Base-by-base conservation (phyloP, 2,888 invertebrate species). In the Ophraella communa region DNA sequence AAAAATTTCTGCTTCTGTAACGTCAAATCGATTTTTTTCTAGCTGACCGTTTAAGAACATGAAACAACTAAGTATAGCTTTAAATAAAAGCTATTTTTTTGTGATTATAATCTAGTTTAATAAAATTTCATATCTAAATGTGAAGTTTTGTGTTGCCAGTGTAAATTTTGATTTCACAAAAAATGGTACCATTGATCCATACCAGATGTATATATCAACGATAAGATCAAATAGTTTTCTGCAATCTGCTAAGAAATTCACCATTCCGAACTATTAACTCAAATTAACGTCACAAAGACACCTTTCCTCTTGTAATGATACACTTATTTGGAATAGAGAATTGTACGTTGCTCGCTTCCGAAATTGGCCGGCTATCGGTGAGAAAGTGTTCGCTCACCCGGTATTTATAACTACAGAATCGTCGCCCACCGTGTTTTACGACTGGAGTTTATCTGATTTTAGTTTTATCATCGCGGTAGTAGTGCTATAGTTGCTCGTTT, bases 391-490 rank as follows among this genome's bases (percentile, higher is more conserved):
- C 68, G 59, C 70, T n/a, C n/a, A 54, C 69, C 65, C 65, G 62
- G 65, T 65, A 66, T 59, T 65, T 66, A 68, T 66, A 70, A 73
- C 69, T 67, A 71, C 67, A 70, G 65, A 67, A 70, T 69, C 68
- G 70, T 70, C 71, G 71, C 70, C 67, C 64, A 57, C 64, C 63
- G 72, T 71, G 65, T 65, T 67, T 71, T 71, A 69, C 69, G 69
- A 70, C 70, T 68, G 67, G 57, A 57, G 49, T 64, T 69, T 71
- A 71, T 71, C 71, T 69, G 68, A 71, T 69, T 66, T 62, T 63
- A 67, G 68, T 69, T 51, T 51, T 71, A 65, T 61, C 69, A 71
- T 71, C 69, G 57, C n/a, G n/a, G n/a, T n/a, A n/a, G 64, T 64
- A 61, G 61, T 59, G 59, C 53, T 64, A 62, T n/a, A n/a, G n/a